Conservation (phyloP, 2,888 invertebrate genomes). For the Parthenolecanium corni region DNA sequence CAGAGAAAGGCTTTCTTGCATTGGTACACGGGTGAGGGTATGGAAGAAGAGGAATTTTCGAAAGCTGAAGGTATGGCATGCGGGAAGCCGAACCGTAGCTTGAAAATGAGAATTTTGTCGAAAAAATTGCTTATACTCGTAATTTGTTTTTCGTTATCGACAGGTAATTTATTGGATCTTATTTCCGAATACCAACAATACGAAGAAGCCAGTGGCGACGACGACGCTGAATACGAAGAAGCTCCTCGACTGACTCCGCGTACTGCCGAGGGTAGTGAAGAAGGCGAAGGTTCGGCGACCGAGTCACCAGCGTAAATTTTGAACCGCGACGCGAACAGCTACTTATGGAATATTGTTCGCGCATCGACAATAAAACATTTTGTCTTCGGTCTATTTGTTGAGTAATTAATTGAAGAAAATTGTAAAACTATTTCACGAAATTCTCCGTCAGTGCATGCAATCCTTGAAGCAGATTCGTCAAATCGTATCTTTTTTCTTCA, state of each 20-base stretch:
- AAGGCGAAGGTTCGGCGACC: not conserved
- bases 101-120: too few species aligned
- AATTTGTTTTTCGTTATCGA: not conserved
- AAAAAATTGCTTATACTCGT: not conserved
- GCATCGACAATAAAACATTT: too few species aligned
- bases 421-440: too few species aligned
- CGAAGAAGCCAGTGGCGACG: conserved; percentile 23
- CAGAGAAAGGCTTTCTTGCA: conserved; percentile 27
- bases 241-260: conserved; percentile 15
- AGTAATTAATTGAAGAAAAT: too few species aligned
- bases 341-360: too few species aligned
- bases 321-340: too few species aligned
- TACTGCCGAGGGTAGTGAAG: conserved; percentile 9
- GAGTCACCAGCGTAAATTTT: not conserved
- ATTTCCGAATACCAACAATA: conserved; percentile 24
- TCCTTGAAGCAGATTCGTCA: too few species aligned
- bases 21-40: conserved; percentile 26
- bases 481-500: too few species aligned
- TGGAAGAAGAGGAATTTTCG: conserved; percentile 28
- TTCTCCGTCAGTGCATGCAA: too few species aligned
- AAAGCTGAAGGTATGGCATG: conserved; percentile 24
- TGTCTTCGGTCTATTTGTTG: too few species aligned
- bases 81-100: too few species aligned
- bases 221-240: conserved; percentile 25
- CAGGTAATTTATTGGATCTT: conserved; percentile 20